A percentile compares a stretch with the other conserved stretches of the same genome.
Conservation (phyloP, 2,888 invertebrate genomes). For the Amiota mariae region DNA sequence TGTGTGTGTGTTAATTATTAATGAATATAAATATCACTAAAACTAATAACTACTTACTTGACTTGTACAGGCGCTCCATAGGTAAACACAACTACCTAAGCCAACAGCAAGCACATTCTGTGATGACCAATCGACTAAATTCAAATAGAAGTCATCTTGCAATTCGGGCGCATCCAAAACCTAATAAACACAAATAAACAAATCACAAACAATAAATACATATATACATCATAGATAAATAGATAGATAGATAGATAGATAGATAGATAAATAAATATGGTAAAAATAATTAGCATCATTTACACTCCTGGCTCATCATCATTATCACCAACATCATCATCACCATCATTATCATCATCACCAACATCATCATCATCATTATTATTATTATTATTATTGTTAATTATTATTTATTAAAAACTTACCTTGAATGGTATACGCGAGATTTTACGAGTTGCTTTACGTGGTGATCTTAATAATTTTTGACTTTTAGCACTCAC, state of each 20-base stretch:
- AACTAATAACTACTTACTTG: constrained; percentile 77
- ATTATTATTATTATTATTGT: neutral
- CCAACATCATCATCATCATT: neutral
- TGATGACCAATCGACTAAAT: constrained; percentile 99
- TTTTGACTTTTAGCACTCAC: constrained; percentile 96
- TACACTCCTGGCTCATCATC: neutral
- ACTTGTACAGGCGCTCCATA: constrained; percentile 99
- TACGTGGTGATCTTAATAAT: constrained; percentile 92
- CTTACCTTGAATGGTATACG: constrained; percentile 94
- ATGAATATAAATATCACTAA: neutral
- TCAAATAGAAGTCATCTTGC: constrained; percentile 98
- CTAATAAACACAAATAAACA: constrained; percentile 42
- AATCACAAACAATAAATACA: constrained; percentile 6
- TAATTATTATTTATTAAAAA: too few species aligned
- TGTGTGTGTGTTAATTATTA: neutral
- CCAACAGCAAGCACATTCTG: constrained; percentile 99
- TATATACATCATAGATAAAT: too few species aligned
- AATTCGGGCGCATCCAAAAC: constrained; percentile 72
- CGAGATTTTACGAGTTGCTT: constrained; percentile 98
- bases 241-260: neutral
- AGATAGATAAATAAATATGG: neutral
- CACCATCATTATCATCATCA: neutral
- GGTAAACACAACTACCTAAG: constrained; percentile 96
- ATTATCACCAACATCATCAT: neutral
- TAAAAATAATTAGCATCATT: constrained; percentile 3